Percentiles rank a stretch among this genome's conserved stretches.
Conservation (phyloP, 2,797 vertebrate species). For the Mormyrops boulengeri region DNA sequence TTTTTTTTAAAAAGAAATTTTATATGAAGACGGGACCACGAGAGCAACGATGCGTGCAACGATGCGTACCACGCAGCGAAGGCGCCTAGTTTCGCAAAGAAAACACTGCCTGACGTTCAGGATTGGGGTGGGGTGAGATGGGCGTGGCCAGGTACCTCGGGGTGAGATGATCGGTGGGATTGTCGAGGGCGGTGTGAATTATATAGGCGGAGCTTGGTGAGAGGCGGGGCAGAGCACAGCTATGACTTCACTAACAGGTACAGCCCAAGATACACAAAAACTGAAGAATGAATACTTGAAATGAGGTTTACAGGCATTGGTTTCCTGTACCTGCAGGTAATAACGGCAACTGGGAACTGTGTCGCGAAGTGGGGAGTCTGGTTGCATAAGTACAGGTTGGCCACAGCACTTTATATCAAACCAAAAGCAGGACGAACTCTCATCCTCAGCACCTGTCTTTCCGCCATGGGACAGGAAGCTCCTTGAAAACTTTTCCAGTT, state of each 20-base stretch:
- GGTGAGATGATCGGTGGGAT: background rate
- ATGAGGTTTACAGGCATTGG: background rate
- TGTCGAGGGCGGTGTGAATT: background rate
- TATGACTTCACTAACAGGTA: background rate
- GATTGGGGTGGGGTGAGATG: background rate
- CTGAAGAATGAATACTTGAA: background rate
- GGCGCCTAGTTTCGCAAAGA: background rate
- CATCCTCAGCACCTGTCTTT: background rate
- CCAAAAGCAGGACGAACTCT: background rate
- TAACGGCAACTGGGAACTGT: background rate
- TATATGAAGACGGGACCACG: background rate
- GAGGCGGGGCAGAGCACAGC: background rate
- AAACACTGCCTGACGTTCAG: background rate
- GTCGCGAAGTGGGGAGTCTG: background rate
- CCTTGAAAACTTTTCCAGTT: background rate
- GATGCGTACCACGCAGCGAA: background rate
- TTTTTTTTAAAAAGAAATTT: background rate
- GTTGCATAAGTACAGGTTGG: background rate
- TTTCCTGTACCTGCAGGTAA: background rate
- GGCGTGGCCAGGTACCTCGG: background rate
- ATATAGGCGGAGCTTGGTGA: background rate
- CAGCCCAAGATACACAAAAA: background rate
- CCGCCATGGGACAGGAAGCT: background rate
- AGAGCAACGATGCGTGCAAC: background rate
- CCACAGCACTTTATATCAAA: background rate